Evolutionary conservation across 2,888 invertebrate species (phyloP), one percentile per base, ranked within the genome.

Genomic region (Cerastis rubricosa): DNA sequence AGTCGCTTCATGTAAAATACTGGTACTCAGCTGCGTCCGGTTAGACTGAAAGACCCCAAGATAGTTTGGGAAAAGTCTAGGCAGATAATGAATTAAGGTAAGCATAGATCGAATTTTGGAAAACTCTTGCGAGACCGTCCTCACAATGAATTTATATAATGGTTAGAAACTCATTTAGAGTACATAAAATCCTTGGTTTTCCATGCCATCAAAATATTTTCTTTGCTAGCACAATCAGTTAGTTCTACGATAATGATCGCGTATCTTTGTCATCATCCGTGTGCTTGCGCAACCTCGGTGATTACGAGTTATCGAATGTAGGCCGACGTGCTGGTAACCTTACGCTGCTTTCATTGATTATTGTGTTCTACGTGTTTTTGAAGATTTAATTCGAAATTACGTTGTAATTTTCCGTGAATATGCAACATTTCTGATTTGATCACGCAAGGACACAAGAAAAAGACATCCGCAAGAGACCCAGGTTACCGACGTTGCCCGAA

Each of bases 271-370:
- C 82, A 75, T 78, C 66, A 66, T 47, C 29, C 73, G 66, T 71
- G 87, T 81, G 80, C 67, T 75, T 81, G 78, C 80, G 64, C 81
- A 80, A 85, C 79, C 69, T 76, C 71, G 29, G 64, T 78, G 81
- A 85, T 85, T 80, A 76, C 76, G 69, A 72, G 78, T 82, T 84
- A 76, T 78, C 80, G 70, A 77, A 83, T 81, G 74, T 84, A 84
- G 78, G 83, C 25, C 81, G 57, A 78, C 71, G 71, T 82, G 66
- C 79, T 81, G 54, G 81, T 82, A 79, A 71, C 71, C 65, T 71
- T 70, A 71, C 40, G 61, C 25, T 78, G 73, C 76, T 79, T 76
- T 64, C 75, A 72, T 84, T 59, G 51, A 70, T 74, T 72, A 70
- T 51, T 49, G n/a, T 47, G 66, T 47, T 67, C 40, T 4, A 68